phyloP scores from a whole-genome alignment of 2,113 vertebrate species.

The Propithecus coquereli region DNA sequence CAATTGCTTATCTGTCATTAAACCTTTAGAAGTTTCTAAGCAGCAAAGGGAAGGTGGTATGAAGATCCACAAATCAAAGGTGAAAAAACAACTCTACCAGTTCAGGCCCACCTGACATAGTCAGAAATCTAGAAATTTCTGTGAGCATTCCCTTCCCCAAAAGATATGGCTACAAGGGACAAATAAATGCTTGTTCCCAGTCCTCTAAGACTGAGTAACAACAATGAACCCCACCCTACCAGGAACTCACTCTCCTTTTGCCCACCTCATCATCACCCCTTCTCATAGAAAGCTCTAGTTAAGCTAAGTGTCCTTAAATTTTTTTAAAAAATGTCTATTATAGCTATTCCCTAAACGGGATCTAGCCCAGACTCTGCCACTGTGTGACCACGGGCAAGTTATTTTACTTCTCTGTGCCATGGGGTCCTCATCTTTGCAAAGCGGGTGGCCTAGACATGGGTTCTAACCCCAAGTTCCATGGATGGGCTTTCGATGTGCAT shows the following conservation, averaged over 20 bases:
- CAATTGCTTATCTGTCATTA: conserved; percentile 56
- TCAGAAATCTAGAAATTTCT: background rate
- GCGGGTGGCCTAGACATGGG: background rate
- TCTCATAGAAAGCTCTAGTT: background rate
- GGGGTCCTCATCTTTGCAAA: background rate
- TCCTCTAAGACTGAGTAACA: background rate
- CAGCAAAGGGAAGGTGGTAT: conserved; percentile 27
- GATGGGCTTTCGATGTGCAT: background rate
- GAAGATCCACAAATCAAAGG: conserved; percentile 24
- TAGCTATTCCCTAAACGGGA: background rate
- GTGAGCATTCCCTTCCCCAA: background rate
- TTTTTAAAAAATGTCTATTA: background rate
- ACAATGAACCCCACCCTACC: background rate
- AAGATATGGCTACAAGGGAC: background rate
- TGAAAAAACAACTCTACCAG: background rate
- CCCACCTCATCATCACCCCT: background rate
- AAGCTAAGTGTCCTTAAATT: background rate
- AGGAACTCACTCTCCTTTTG: background rate
- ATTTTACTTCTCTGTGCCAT: background rate
- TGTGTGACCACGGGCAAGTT: background rate
- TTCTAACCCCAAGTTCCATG: background rate
- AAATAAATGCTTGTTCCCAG: background rate
- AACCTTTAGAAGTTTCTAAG: conserved; percentile 71
- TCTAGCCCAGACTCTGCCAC: background rate
- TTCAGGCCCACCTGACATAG: background rate